Evolutionary conservation across 2,113 vertebrate species (phyloP), one percentile per base, ranked within the genome.

Genomic region (Phaethon lepturus): DNA sequence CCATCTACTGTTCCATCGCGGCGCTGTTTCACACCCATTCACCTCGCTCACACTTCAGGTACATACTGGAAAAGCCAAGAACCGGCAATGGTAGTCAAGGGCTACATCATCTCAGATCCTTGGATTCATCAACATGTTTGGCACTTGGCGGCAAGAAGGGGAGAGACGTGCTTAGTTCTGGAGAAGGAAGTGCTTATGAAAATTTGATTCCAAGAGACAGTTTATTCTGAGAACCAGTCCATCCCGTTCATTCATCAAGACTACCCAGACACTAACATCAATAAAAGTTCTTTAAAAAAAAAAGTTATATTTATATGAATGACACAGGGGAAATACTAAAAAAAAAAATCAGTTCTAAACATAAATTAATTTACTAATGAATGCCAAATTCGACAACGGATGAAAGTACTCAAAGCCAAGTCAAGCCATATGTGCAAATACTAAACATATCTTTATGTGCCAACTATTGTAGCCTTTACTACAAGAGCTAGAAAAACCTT

Each of bases 21-120:
- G 28, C 0, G 4, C 44, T 26, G 4, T 47, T 86, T 26, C 79
- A 86, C 62, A 59, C 7, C 28, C 22, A 17, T 20, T 71, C 38
- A 67, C 16, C 60, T 33, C 0, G 0, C 9, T 40, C 18, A 7
- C 8, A 7, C 38, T 42, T 53, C 44, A 50, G n/a, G 28, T 25
- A 56, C 17, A 4, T 3, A 38, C 38, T 17, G 17, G 17, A 62
- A 85, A 90, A 73, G 26, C 24, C 73, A 92, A 66, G 77, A 87
- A 42, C 28, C 11, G 58, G 26, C 33, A 75, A 20, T 1, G 1
- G 33, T 26, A 56, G 42, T 44, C 18, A 63, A 69, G 18, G 38
- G 40, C 31, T 52, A 45, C 0, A 1, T 47, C 50, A 28, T 35
- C 28, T 64, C 14, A 1, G 28, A 76, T 19, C 28, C 28, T 35